Conservation (phyloP, 2,888 invertebrate genomes). For the Boloria selene region DNA sequence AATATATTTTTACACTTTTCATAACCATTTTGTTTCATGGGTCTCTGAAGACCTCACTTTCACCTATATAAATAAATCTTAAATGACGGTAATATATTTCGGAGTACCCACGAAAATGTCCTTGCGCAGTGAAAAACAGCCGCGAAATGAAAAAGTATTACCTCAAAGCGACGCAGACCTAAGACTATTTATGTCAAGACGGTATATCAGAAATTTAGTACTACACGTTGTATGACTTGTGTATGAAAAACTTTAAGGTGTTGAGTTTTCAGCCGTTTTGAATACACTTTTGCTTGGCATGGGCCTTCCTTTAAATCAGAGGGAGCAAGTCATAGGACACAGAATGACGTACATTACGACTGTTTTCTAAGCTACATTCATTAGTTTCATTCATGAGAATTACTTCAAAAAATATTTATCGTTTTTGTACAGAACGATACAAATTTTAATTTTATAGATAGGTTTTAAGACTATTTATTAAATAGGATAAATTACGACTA, state of each 20-base stretch:
- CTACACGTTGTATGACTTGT: background rate
- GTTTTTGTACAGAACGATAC: too few species aligned
- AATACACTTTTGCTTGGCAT: too few species aligned
- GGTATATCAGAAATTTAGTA: background rate
- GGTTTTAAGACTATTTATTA: too few species aligned
- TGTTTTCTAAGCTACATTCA: background rate
- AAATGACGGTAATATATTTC: slow-evolving; percentile 39
- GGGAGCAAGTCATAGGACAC: too few species aligned
- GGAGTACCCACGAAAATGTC: slow-evolving; percentile 39
- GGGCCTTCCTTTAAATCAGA: too few species aligned
- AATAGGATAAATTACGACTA: too few species aligned
- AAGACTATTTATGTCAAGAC: background rate
- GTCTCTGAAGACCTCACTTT: slow-evolving; percentile 27
- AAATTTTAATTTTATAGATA: too few species aligned
- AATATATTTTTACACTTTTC: slow-evolving; percentile 14
- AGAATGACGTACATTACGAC: too few species aligned
- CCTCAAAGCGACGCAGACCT: slow-evolving; percentile 30
- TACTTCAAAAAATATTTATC: too few species aligned
- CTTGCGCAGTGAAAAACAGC: slow-evolving; percentile 39
- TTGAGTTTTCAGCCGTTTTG: too few species aligned
- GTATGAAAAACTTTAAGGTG: too few species aligned
- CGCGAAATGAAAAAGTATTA: slow-evolving; percentile 42
- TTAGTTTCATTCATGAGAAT: background rate
- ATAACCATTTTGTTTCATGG: slow-evolving; percentile 16
- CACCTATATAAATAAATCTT: slow-evolving; percentile 39